Conservation (phyloP, 2,888 invertebrate genomes). For the Dolichomitus sp. region DNA sequence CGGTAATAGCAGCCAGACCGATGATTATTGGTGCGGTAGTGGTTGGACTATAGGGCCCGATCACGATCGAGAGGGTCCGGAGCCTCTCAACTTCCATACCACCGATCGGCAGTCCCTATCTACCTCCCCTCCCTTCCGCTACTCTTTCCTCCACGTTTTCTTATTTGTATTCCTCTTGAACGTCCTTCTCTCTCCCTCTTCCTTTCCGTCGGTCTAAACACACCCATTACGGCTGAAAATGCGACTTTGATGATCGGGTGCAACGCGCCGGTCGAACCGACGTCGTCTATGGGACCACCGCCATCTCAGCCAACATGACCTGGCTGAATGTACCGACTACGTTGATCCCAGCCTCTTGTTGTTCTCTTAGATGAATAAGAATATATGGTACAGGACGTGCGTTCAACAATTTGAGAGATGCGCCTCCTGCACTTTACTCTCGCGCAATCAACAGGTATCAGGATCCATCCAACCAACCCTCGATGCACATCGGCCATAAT, state of each 20-base stretch:
- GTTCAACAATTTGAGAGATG: slow-evolving; percentile 41
- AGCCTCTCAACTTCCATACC: slow-evolving; percentile 60
- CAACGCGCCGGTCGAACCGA: slow-evolving; percentile 61
- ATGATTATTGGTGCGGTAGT: slow-evolving; percentile 83
- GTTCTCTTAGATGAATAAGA: slow-evolving; percentile 25
- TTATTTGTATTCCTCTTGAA: slow-evolving; percentile 30
- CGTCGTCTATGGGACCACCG: slow-evolving; percentile 53
- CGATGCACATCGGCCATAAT: slow-evolving; percentile 64
- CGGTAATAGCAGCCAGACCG: slow-evolving; percentile 82
- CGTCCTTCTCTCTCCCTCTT: slow-evolving; percentile 50
- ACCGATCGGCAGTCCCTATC: slow-evolving; percentile 63
- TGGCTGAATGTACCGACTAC: slow-evolving; percentile 11
- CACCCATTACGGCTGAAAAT: slow-evolving; percentile 84
- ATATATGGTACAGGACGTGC: slow-evolving; percentile 22
- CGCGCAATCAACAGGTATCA: slow-evolving; percentile 70
- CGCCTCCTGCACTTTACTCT: slow-evolving; percentile 34
- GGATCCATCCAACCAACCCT: slow-evolving; percentile 61
- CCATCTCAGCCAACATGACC: slow-evolving; percentile 40
- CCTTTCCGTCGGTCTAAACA: slow-evolving; percentile 77
- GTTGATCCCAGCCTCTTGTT: slow-evolving; percentile 27
- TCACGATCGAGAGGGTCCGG: slow-evolving; percentile 79
- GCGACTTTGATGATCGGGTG: slow-evolving; percentile 85
- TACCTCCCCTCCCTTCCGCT: slow-evolving; percentile 35
- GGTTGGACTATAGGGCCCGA: slow-evolving; percentile 74
- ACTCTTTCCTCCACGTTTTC: slow-evolving; percentile 18